Percentiles rank a stretch among this genome's conserved stretches.
Evolutionary conservation across 2,113 vertebrate genomes (phyloP).

Genomic region (Microcebus lehilahytsara): DNA sequence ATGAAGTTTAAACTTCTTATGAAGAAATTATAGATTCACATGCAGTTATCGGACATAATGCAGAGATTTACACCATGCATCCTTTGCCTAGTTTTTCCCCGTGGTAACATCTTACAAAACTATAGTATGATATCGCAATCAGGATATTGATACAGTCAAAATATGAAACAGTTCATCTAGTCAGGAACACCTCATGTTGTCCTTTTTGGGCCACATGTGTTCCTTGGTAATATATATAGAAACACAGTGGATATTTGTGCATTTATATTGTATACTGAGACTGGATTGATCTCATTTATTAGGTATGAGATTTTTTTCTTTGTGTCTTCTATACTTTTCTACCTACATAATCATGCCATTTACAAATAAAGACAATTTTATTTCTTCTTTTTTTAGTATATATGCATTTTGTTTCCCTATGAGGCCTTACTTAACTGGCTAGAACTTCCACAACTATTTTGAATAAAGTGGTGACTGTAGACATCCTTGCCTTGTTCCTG

Average conservation of each 20-base stretch:
- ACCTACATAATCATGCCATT: not conserved
- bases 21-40: not conserved
- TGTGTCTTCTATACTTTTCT: not conserved
- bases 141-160: not conserved
- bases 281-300: not conserved
- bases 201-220: not conserved
- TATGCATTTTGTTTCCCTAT: not conserved
- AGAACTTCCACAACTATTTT: not conserved
- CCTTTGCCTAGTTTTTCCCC: not conserved
- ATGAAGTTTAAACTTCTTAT: no score
- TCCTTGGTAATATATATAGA: not conserved
- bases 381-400: not conserved
- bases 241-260: not conserved
- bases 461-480: not conserved
- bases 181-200: not conserved
- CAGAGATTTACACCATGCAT: not conserved
- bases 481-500: not conserved
- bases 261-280: not conserved
- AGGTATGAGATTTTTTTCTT: not conserved
- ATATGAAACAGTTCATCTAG: not conserved
- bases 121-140: not conserved
- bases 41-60: not conserved
- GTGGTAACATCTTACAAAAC: not conserved
- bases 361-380: not conserved
- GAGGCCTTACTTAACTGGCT: not conserved